Percentiles rank a stretch among this genome's conserved stretches.
Conservation (phyloP, 2,113 vertebrate species). For the Ageneiosus marmoratus region DNA sequence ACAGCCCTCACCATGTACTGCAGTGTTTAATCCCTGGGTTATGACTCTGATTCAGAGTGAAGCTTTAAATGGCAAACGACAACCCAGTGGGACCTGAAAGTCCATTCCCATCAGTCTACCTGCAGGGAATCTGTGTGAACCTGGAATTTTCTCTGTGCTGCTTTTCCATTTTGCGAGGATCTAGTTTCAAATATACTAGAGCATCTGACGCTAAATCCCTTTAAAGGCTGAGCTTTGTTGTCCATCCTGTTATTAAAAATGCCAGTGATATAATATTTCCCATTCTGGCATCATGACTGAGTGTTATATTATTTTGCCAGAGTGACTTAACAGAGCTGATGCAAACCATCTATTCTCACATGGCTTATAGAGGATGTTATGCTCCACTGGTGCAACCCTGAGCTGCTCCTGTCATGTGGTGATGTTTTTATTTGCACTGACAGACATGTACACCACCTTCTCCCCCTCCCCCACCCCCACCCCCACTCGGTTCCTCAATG, state of each 20-base stretch:
- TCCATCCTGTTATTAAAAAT: conserved; percentile 66
- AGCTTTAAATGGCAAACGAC: not conserved
- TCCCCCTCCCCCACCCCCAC: conserved; percentile 2
- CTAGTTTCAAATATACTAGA: conserved; percentile 58
- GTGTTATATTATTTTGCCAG: conserved; percentile 1
- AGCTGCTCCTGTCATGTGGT: not conserved
- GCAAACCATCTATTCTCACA: not conserved
- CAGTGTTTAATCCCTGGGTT: not conserved
- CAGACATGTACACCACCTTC: not conserved
- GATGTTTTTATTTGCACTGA: conserved; percentile 22
- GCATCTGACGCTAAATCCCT: conserved; percentile 44
- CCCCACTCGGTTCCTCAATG: conserved; percentile 47
- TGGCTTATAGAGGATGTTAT: too few species aligned
- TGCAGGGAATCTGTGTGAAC: conserved; percentile 21
- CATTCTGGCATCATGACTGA: conserved; percentile 2
- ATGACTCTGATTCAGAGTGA: not conserved
- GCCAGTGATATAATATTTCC: conserved; percentile 52
- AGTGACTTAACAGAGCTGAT: conserved; percentile 44
- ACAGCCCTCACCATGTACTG: not conserved
- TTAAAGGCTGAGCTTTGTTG: conserved; percentile 54
- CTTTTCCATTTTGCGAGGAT: conserved; percentile 45
- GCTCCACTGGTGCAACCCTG: not conserved
- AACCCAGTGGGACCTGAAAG: not conserved
- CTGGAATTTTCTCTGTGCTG: conserved; percentile 44
- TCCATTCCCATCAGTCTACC: not conserved